Percentiles rank a stretch among this genome's conserved stretches.
These are phyloP conservation scores for Alviniconcha strummeri DNA, from an alignment of 2,888 invertebrate genomes.

Conservation along the genomic window DNA sequence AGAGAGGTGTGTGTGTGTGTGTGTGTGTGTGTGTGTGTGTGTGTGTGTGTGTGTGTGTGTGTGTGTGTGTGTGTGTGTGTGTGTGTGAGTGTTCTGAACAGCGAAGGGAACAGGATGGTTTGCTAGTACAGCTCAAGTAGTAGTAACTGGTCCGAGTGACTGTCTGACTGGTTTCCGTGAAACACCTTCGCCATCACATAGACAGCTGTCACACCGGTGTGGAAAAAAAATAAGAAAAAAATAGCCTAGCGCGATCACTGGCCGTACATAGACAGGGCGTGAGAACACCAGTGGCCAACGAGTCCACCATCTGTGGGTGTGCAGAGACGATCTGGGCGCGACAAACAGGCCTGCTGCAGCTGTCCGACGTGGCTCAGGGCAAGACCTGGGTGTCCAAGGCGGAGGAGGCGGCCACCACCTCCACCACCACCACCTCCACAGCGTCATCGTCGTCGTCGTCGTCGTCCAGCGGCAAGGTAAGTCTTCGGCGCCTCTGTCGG, in stretches of 20 bases:
- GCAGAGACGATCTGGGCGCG: constrained; percentile 45
- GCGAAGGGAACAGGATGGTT: too few relatives aligned
- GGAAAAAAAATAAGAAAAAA: too few relatives aligned
- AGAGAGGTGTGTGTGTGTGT: too few relatives aligned
- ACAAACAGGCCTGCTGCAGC: constrained; percentile 32
- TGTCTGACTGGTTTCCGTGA: too few relatives aligned
- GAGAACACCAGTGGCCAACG: too few relatives aligned
- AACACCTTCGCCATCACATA: too few relatives aligned
- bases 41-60: not conserved
- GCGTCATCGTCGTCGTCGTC: constrained; percentile 7
- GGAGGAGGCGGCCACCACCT: constrained; percentile 23
- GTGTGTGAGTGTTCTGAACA: not conserved
- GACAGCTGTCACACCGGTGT: too few relatives aligned
- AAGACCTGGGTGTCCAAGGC: constrained; percentile 33
- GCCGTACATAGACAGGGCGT: too few relatives aligned
- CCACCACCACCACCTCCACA: not conserved
- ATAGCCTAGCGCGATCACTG: too few relatives aligned
- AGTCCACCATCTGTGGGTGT: not conserved
- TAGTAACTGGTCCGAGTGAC: too few relatives aligned
- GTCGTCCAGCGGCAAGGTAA: constrained; percentile 19
- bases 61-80: not conserved
- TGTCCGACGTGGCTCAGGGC: constrained; percentile 35
- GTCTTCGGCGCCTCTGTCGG: not conserved
- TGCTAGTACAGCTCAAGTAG: too few relatives aligned
- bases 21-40: not conserved